phyloP scores from a whole-genome alignment of 2,797 vertebrate species.

The Cheirogaleus major region DNA sequence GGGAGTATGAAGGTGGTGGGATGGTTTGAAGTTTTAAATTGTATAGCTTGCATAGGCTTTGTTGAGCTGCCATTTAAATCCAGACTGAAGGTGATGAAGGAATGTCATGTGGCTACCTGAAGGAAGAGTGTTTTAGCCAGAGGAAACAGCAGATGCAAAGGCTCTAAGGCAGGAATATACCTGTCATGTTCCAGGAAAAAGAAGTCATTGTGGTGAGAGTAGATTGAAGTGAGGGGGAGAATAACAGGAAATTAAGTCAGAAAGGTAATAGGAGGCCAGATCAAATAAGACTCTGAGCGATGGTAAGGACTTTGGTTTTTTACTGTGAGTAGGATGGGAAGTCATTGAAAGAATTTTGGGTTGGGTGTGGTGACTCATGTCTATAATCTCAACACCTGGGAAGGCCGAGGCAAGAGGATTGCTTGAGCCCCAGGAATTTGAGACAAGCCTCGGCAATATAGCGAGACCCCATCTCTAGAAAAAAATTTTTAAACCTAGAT shows the following conservation, averaged over 20 bases:
- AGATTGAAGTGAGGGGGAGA: not conserved
- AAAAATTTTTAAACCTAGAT: not conserved
- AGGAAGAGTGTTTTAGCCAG: not conserved
- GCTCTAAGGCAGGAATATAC: not conserved
- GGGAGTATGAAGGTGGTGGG: not conserved
- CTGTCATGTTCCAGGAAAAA: not conserved
- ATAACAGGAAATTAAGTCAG: not conserved
- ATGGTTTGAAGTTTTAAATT: slow-evolving; percentile 32
- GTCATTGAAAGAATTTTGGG: not conserved
- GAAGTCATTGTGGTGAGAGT: not conserved
- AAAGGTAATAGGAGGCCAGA: not conserved
- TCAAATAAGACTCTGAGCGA: not conserved
- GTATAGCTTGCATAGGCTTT: not conserved
- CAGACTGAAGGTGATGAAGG: not conserved
- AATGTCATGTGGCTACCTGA: not conserved
- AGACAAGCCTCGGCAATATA: not conserved
- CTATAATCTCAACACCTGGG: not conserved
- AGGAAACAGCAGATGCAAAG: not conserved
- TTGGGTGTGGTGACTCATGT: not conserved
- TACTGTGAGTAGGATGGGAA: not conserved
- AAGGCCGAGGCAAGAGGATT: not conserved
- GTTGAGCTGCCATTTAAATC: not conserved
- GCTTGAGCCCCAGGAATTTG: not conserved
- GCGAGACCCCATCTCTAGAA: not conserved
- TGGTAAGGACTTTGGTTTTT: slow-evolving; percentile 14